Percentiles rank a stretch among this genome's conserved stretches.
Conservation (phyloP, 2,113 vertebrate species). For the Bos taurus region ARS-UCD2.0 NC_037350.1:25372001-25372500, state of each 20-base stretch:
- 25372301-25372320: not conserved
- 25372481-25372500: not conserved
- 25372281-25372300: not conserved
- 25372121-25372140: not conserved
- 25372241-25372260: not conserved
- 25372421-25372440: not conserved
- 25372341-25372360: not conserved
- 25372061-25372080: not conserved
- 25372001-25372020: not conserved
- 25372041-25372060: not conserved
- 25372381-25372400: not conserved
- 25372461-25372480: not conserved
- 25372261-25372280: not conserved
- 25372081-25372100: not conserved
- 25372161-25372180: not conserved
- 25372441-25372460: not conserved
- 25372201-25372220: not conserved
- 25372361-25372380: not conserved
- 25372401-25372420: not conserved
- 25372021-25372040: not conserved
- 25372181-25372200: not conserved
- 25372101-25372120: not conserved
- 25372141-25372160: not conserved
- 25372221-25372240: not conserved
- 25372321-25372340: not conserved